Evolutionary conservation across 1,140 invertebrate genomes (phyloP), one percentile per base, ranked within the genome.

Genomic region (Kradibia gibbosae): DNA sequence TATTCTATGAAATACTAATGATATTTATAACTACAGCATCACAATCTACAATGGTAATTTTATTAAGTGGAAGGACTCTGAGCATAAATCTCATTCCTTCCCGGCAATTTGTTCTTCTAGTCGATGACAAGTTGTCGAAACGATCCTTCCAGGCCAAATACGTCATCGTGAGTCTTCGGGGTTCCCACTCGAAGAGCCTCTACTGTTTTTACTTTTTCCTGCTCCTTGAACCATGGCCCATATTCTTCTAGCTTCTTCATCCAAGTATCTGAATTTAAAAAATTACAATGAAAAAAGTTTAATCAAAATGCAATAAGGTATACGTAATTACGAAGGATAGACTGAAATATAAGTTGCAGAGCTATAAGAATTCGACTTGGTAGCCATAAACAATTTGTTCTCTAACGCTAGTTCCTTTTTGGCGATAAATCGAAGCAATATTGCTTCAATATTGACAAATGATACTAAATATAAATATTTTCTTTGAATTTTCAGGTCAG

Each of bases 111-210:
- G 73, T 80, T 74, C 36, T 57, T n/a, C 92, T 92, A 96, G 91
- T 96, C 96, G 83, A 97, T 96, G 45, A 93, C 88, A 11, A 96
- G 88, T 90, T 97, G 94, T 85, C 95, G 92, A 89, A 96, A 96
- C 36, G 95, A 96, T 60, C 96, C 96, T 83, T 96, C 95, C 84
- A 96, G 92, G 39, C 96, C 96, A 83, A 96, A 96, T 0, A 97
- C 88, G 86, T 96, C 95, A 83, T 96, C 95, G 78, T 94, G 93
- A 71, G 95, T 96, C 86, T 95, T 96, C 55, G 96, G 95, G 86
- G 94, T 94, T 48, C 94, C 96, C 0, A 94, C 94, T 84, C 96
- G 92, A 75, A 95, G 93, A 0, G 93, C 91, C 88, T 96, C 96
- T 84, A 96, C 95, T 0, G 95, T 93, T 86, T 94, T 94, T 20